A percentile compares a stretch with the other conserved stretches of the same genome.
Evolutionary conservation across 2,113 vertebrate genomes (phyloP).

Genomic region (Solea solea): DNA sequence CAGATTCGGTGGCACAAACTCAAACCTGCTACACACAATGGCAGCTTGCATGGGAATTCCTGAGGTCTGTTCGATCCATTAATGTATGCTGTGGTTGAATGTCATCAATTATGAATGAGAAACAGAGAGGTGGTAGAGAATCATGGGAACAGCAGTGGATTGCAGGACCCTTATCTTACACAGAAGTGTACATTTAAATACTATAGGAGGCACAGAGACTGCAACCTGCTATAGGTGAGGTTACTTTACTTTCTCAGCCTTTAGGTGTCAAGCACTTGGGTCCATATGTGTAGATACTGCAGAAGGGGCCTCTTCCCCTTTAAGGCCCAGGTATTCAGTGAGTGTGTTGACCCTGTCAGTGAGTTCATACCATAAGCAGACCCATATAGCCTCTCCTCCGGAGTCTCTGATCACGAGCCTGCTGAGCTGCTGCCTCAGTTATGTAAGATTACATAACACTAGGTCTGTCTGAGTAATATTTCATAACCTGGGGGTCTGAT

Average conservation of each 20-base stretch:
- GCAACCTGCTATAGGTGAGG: slow-evolving; percentile 23
- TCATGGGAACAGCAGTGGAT: slow-evolving; percentile 21
- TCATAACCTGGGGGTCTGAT: slow-evolving; percentile 75
- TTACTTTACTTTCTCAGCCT: slow-evolving; percentile 30
- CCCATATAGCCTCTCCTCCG: slow-evolving; percentile 76
- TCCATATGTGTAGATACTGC: slow-evolving; percentile 46
- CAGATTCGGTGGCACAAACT: slow-evolving; percentile 40
- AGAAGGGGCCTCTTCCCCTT: slow-evolving; percentile 68
- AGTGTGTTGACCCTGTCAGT: slow-evolving; percentile 72
- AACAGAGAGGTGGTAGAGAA: slow-evolving; percentile 54
- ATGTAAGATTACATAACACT: slow-evolving; percentile 83
- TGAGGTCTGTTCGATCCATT: slow-evolving; percentile 76
- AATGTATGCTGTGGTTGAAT: slow-evolving; percentile 78
- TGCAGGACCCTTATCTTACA: slow-evolving; percentile 11
- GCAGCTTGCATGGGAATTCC: slow-evolving; percentile 75
- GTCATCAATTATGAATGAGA: slow-evolving; percentile 79
- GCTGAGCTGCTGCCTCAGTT: slow-evolving; percentile 77
- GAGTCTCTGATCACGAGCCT: slow-evolving; percentile 76
- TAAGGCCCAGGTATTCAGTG: slow-evolving; percentile 63
- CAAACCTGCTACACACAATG: slow-evolving; percentile 53
- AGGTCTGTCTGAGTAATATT: slow-evolving; percentile 79
- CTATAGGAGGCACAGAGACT: background rate
- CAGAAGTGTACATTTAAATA: background rate
- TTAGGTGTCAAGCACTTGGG: slow-evolving; percentile 30
- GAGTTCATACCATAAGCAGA: slow-evolving; percentile 77